Conservation (phyloP, 1,140 invertebrate species). For the Leptopilina boulardi region DNA sequence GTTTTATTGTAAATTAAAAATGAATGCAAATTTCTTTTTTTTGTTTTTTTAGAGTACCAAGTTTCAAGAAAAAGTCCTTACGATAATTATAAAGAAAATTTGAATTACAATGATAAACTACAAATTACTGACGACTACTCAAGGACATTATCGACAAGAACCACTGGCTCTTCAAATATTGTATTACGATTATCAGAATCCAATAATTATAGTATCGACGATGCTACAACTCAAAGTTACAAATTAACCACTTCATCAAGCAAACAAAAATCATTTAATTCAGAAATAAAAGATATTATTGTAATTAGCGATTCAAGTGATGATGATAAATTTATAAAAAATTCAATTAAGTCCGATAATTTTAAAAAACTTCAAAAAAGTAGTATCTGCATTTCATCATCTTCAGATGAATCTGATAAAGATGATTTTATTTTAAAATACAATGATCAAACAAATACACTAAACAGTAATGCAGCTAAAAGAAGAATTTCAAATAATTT, state of each 20-base stretch:
- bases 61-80: neutral
- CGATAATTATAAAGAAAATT: conserved; percentile 18
- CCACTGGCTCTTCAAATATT: conserved; percentile 49
- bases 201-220: conserved; percentile 22
- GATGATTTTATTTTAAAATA: conserved; percentile 13
- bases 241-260: neutral
- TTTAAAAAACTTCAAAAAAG: neutral
- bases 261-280: conserved; percentile 36
- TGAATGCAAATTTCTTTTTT: neutral
- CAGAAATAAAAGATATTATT: conserved; percentile 45
- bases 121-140: neutral
- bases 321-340: neutral
- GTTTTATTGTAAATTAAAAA: neutral
- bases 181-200: conserved; percentile 50
- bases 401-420: neutral
- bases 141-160: neutral
- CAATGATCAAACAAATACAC: neutral
- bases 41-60: neutral
- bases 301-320: conserved; percentile 61
- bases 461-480: neutral
- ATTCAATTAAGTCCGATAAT: neutral
- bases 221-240: conserved; percentile 36
- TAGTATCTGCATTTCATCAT: neutral
- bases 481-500: conserved; percentile 3
- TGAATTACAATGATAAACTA: neutral